A percentile compares a stretch with the other conserved stretches of the same genome.
These are phyloP conservation scores for Martes flavigula DNA, from an alignment of 2,797 vertebrate genomes.

Conservation along the genomic window DNA sequence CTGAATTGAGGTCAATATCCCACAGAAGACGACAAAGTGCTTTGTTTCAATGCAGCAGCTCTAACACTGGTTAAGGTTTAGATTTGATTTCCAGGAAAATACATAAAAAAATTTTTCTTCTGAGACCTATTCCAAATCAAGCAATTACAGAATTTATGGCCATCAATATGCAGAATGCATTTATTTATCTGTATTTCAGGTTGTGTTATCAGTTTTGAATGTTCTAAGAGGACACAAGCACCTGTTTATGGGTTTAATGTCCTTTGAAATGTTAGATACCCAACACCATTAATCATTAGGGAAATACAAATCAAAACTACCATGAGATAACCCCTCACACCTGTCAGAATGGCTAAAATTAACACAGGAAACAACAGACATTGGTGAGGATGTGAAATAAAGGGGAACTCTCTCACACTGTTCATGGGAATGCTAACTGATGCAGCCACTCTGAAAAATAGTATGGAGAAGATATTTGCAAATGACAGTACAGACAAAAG, in stretches of 20 bases:
- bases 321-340: background rate
- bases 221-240: background rate
- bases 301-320: background rate
- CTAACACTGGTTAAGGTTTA: background rate
- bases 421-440: background rate
- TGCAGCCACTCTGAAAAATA: background rate
- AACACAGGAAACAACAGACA: background rate
- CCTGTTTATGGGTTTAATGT: background rate
- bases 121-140: background rate
- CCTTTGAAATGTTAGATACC: background rate
- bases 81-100: background rate
- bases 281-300: background rate
- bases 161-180: background rate
- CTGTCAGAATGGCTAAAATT: background rate
- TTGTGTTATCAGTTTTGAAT: background rate
- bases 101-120: background rate
- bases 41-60: background rate
- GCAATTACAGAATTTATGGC: background rate
- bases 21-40: background rate
- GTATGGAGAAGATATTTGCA: background rate
- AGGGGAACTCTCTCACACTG: background rate
- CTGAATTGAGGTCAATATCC: background rate
- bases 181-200: background rate
- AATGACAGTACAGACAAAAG: too few relatives aligned
- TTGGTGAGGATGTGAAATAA: background rate